Base-by-base conservation (phyloP, 2,888 invertebrate species). In the Hirtodrosophila cameraria region DNA sequence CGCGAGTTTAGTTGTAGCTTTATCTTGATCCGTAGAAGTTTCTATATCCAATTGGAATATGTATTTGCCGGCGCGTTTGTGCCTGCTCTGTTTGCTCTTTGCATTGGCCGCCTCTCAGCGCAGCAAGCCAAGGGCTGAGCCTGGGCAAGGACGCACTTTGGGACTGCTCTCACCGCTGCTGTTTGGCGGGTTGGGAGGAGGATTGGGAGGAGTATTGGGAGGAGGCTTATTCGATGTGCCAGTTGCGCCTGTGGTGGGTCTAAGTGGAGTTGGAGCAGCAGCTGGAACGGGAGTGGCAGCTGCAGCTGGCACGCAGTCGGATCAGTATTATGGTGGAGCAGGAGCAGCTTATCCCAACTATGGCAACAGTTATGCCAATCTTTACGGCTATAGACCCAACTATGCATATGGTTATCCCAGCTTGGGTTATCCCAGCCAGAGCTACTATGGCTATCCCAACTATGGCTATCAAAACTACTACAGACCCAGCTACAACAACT, bases 101-200 rank as follows among this genome's bases (percentile, higher is more conserved):
- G 38, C 68, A 8, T n/a, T 73, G 2, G 68, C 11, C 3, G 33
- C 58, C 0, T 38, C 74, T 6, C 61, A 79, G 43, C 49, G 43
- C 12, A 62, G 50, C 20, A 66, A 48, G 15, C 6, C 55, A 2
- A 58, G 38, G 12, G 3, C 54, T 2, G 43, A 39, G 1, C 49
- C 60, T 0, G n/a, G n/a, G n/a, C 71, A 88, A 53, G 87, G 85
- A 25, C 67, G 85, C 9, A 86, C 88, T 0, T 13, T 86, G 33
- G 79, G 85, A 1, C 35, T 86, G 8, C 15, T 87, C 3, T 41
- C 67, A 3, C 86, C 84, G 3, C 11, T 85, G 8, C 35, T 86
- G 8, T 31, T 78, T 5, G 80, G 79, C 2, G 49, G 35, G 1
- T 49, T 48, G 7, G 62, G 64, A 1, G 6, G 68, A 0, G n/a